Evolutionary conservation across 2,113 vertebrate genomes (phyloP).

Genomic region (Ptilonorhynchus violaceus): DNA sequence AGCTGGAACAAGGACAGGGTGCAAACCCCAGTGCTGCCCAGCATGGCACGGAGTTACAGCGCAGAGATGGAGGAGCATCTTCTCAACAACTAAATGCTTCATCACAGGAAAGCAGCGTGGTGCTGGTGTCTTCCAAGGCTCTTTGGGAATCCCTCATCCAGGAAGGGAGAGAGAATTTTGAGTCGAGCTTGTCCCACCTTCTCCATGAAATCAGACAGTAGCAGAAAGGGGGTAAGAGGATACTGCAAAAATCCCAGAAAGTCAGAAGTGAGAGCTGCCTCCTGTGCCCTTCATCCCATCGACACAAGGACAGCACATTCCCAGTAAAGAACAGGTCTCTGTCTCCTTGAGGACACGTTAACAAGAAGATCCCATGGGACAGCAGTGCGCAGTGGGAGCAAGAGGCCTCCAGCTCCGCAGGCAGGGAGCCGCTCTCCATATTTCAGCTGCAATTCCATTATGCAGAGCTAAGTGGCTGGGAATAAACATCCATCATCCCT

Average conservation of each 20-base stretch:
- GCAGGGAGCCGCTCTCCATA: slow-evolving; percentile 59
- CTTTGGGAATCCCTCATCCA: not conserved
- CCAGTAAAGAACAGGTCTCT: not conserved
- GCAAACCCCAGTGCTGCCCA: not conserved
- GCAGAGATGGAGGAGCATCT: not conserved
- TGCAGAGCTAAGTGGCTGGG: slow-evolving; percentile 66
- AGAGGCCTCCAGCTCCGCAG: not conserved
- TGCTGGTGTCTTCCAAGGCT: not conserved
- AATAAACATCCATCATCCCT: slow-evolving; percentile 72
- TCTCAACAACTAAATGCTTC: not conserved
- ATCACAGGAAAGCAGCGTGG: not conserved
- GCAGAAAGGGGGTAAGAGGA: not conserved
- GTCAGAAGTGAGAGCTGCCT: not conserved
- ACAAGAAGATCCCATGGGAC: not conserved
- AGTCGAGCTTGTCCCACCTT: not conserved
- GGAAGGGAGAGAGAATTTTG: not conserved
- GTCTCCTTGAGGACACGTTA: not conserved
- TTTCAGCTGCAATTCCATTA: slow-evolving; percentile 70
- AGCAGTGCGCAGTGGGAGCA: not conserved
- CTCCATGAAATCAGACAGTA: not conserved
- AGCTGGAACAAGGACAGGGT: not conserved
- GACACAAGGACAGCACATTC: accelerated
- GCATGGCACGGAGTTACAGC: accelerated
- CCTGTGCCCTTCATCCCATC: not conserved
- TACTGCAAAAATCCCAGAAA: not conserved